Evolutionary conservation across 2,888 invertebrate species (phyloP).

Genomic region (Hydriomena furcata): DNA sequence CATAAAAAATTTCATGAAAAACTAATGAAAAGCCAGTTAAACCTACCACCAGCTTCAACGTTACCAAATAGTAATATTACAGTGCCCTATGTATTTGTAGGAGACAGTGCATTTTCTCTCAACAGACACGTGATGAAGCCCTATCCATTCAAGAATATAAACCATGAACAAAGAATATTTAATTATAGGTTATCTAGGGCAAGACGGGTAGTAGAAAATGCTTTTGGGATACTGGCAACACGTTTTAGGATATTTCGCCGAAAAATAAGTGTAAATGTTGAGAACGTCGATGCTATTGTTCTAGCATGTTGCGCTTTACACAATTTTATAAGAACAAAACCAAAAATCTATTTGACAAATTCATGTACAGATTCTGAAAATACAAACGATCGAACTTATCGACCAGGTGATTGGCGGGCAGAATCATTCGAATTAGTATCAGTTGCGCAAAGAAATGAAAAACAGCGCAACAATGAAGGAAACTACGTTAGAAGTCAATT

Average conservation of each 20-base stretch:
- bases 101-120: conserved; percentile 18
- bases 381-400: conserved; percentile 23
- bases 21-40: neutral
- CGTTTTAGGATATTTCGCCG: no score
- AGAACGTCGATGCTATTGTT: conserved; percentile 24
- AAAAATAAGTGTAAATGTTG: conserved; percentile 24
- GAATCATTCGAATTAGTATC: conserved; percentile 28
- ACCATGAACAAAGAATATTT: no score
- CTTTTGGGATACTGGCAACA: no score
- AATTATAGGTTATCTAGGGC: neutral
- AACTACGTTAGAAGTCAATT: conserved; percentile 31
- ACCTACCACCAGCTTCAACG: neutral
- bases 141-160: conserved; percentile 23
- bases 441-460: conserved; percentile 25
- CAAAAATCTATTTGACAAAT: conserved; percentile 21
- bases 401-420: conserved; percentile 30
- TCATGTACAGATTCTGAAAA: conserved; percentile 22
- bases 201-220: no score
- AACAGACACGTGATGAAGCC: conserved; percentile 28
- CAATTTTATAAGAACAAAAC: conserved; percentile 46
- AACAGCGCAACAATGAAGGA: conserved; percentile 31
- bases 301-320: conserved; percentile 28
- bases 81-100: neutral
- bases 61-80: neutral
- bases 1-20: neutral